Base-by-base conservation (phyloP, 2,888 invertebrate species). In the Zaprionus bogoriensis region DNA sequence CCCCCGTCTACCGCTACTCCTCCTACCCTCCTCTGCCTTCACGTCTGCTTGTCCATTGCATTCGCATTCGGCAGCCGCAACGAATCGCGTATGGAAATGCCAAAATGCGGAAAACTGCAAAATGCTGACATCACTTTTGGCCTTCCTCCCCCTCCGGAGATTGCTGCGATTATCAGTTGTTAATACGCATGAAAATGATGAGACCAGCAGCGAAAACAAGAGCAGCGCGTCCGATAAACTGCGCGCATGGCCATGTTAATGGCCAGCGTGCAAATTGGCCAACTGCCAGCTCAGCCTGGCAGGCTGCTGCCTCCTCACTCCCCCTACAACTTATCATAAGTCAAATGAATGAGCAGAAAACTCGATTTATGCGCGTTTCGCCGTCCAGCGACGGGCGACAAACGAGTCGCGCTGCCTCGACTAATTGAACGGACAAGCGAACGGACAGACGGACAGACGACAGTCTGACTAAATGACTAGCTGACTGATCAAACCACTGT, bases 81-180 rank as follows among this genome's bases (percentile, higher is more conserved):
- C 66, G 62, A 60, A 63, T 63, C 51, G 58, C 52, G 52, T 87
- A 87, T 87, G 82, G 85, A 87, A 81, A 66, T 58, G 66, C 23
- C 19, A 52, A 73, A 73, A 59, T 69, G 39, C 32, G 42, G 53
- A 61, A 80, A 61, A 74, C 23, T 60, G 54, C 10, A 48, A 68
- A 55, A 14, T 42, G 74, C 53, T 76, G 69, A 72, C 74, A 67
- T 71, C 72, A 75, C 48, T 27, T n/a, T 32, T 7, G n/a, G 3
- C 32, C 39, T 20, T 4, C 25, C 14, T 7, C 9, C 10, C n/a
- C 6, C 12, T 17, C 2, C 23, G 9, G 47, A 58, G 85, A 82
- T 87, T 69, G 75, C 72, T 62, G 71, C 88, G 87, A 87, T 87
- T 87, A 87, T 87, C 86, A 83, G 87, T 76, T 80, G 86, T 87